A percentile compares a stretch with the other conserved stretches of the same genome.
These are phyloP conservation scores for Oreonectes daqikongensis DNA, from an alignment of 2,797 vertebrate species.

Conservation along the genomic window DNA sequence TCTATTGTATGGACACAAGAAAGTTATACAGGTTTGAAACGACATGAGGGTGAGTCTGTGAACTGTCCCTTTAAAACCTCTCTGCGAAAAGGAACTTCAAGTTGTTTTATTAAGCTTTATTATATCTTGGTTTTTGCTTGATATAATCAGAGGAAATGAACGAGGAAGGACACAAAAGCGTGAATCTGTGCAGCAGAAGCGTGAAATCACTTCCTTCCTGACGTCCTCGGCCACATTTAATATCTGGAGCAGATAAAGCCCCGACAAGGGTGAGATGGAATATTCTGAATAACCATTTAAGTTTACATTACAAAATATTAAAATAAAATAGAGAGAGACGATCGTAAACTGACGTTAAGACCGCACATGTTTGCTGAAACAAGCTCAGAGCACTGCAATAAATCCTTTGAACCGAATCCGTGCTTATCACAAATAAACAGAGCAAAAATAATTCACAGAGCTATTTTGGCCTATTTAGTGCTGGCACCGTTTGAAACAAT, in stretches of 20 bases:
- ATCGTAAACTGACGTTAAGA: not conserved
- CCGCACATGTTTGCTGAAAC: not conserved
- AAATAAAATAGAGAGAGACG: not conserved
- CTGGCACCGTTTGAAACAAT: not conserved
- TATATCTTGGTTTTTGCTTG: slow-evolving; percentile 4
- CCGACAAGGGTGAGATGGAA: slow-evolving; percentile 16
- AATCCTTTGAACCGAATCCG: not conserved
- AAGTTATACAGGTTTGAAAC: too few relatives aligned
- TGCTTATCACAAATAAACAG: not conserved
- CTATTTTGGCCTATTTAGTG: not conserved
- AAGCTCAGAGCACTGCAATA: not conserved
- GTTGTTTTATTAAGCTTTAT: not conserved
- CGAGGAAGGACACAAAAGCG: slow-evolving; percentile 20
- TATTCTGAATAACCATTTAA: not conserved
- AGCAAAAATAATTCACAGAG: slow-evolving; percentile 8
- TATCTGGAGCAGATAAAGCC: slow-evolving; percentile 42
- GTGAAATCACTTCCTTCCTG: slow-evolving; percentile 55
- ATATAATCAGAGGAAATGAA: slow-evolving; percentile 28
- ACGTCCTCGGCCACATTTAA: not conserved
- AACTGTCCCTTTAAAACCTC: too few relatives aligned
- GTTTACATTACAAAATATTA: not conserved
- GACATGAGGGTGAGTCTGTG: too few relatives aligned
- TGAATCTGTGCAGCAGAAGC: slow-evolving; percentile 28
- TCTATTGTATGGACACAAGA: not conserved
- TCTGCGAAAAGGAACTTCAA: too few relatives aligned